phyloP scores from a whole-genome alignment of 2,113 vertebrate genomes.

The Marmota flaviventris region DNA sequence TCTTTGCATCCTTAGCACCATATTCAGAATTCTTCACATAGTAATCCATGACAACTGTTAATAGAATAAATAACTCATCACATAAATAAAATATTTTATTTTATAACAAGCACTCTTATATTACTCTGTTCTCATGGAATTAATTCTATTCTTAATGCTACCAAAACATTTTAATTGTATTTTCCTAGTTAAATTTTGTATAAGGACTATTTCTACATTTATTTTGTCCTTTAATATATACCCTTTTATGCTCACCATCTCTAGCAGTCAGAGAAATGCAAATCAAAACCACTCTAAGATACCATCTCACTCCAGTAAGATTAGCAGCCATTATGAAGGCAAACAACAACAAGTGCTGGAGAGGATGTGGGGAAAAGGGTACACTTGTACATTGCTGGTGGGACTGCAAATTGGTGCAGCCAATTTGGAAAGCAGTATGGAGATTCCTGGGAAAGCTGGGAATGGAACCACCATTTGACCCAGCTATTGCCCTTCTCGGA shows the following conservation, averaged over 20 bases:
- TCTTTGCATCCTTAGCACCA: neutral
- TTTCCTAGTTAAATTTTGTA: neutral
- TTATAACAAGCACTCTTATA: neutral
- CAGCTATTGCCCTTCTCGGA: too few relatives aligned
- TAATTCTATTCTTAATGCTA: neutral
- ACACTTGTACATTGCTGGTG: too few relatives aligned
- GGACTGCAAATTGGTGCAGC: too few relatives aligned
- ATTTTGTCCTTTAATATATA: constrained; percentile 39
- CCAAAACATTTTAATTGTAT: neutral
- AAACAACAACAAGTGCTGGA: too few relatives aligned
- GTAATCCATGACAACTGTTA: neutral
- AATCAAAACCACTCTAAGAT: too few relatives aligned
- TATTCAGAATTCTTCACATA: neutral
- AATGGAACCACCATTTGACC: too few relatives aligned
- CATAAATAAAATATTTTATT: neutral
- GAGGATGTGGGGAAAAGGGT: too few relatives aligned
- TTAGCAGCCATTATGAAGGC: too few relatives aligned
- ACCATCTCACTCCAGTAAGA: too few relatives aligned
- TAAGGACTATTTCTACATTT: constrained; percentile 34
- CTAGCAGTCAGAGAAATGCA: too few relatives aligned
- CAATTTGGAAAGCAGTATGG: too few relatives aligned
- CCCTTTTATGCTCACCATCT: neutral
- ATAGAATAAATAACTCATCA: neutral
- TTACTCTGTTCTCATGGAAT: neutral
- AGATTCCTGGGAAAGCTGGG: too few relatives aligned